Evolutionary conservation across 1,140 invertebrate genomes (phyloP).

Genomic region (Drosophila athabasca): DNA sequence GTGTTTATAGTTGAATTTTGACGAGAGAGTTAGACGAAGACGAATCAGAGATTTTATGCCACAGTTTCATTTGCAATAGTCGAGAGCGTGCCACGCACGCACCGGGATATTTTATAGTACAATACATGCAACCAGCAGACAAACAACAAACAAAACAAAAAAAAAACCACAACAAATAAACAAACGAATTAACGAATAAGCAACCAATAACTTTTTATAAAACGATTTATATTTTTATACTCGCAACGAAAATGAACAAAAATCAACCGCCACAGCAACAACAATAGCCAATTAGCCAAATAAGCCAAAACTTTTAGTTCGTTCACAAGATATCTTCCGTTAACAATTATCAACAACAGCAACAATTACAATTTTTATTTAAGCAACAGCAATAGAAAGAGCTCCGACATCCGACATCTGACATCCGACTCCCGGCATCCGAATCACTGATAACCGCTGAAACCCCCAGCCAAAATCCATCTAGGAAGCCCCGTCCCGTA

Average conservation of each 20-base stretch:
- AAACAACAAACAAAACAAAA: constrained; percentile 54
- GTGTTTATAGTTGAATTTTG: constrained; percentile 73
- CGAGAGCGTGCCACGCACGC: constrained; percentile 64
- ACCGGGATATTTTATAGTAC: constrained; percentile 84
- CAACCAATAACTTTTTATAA: constrained; percentile 80
- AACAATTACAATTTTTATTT: constrained; percentile 69
- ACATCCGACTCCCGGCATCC: background rate
- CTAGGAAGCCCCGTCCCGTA: no score
- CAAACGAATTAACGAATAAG: constrained; percentile 48
- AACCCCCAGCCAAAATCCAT: no score
- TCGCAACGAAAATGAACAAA: constrained; percentile 38
- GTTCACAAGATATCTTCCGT: constrained; percentile 51
- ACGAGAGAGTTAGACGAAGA: constrained; percentile 6
- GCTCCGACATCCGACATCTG: constrained; percentile 38
- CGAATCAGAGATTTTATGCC: constrained; percentile 61
- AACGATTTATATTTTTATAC: constrained; percentile 84
- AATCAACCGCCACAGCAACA: constrained; percentile 50
- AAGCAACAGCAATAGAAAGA: constrained; percentile 37
- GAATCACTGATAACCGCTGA: background rate
- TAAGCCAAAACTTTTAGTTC: constrained; percentile 78
- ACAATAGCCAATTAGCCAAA: constrained; percentile 78
- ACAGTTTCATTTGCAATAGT: constrained; percentile 83
- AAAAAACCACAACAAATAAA: constrained; percentile 59
- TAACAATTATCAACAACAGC: constrained; percentile 70
- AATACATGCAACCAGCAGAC: constrained; percentile 75